Evolutionary conservation across 2,113 vertebrate genomes (phyloP).

Genomic region (Piliocolobus tephrosceles): DNA sequence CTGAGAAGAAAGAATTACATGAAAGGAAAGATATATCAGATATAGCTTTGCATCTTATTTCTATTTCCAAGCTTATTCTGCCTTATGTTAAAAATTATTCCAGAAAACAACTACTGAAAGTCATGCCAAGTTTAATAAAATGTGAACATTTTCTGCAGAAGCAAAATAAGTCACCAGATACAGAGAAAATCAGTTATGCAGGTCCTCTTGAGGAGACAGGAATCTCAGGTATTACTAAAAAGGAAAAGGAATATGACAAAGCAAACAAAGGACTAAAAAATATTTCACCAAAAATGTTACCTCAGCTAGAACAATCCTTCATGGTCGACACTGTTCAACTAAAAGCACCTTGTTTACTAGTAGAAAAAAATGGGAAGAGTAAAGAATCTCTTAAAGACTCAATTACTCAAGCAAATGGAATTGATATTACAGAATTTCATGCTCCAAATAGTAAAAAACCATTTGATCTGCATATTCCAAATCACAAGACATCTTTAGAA

Average conservation of each 20-base stretch:
- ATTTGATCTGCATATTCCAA: not conserved
- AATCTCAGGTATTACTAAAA: not conserved
- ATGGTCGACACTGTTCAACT: not conserved
- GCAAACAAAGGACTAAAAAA: not conserved
- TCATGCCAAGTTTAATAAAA: not conserved
- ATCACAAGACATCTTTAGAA: not conserved
- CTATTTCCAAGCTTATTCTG: conserved; percentile 8
- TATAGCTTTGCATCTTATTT: not conserved
- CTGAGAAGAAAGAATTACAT: not conserved
- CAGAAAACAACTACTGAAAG: not conserved
- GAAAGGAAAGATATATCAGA: not conserved
- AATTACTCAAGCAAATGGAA: not conserved
- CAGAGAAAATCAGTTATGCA: not conserved
- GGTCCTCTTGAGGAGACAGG: not conserved
- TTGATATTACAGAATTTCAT: not conserved
- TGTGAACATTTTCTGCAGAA: not conserved
- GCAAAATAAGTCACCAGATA: not conserved
- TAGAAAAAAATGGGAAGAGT: not conserved
- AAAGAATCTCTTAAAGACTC: not conserved
- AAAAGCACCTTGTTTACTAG: not conserved
- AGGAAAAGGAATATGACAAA: not conserved
- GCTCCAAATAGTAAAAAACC: not conserved
- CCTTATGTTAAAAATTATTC: conserved; percentile 29
- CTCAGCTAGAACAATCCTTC: not conserved
- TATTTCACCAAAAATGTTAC: not conserved